Evolutionary conservation across 2,888 invertebrate genomes (phyloP), one percentile per base, ranked within the genome.

Genomic region (Pristionchus mayeri): DNA sequence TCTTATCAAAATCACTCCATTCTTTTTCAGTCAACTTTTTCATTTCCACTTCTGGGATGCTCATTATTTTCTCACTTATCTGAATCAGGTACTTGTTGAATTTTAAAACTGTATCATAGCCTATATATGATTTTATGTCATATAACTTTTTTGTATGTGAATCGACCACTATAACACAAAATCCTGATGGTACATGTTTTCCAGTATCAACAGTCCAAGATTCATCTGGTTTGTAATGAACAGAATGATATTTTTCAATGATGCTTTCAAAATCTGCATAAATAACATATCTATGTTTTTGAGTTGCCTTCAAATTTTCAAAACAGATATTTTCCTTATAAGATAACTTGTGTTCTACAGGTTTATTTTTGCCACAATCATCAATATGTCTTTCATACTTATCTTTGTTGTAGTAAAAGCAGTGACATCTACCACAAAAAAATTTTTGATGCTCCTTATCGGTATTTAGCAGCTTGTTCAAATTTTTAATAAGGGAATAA

Each of bases 181-280:
- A 86, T 67, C 54, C 86, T 3, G 86, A 86, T 76, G 88, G 54
- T n/a, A 87, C 54, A 80, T 88, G 88, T 87, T 87, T 86, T 84
- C 85, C 85, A 80, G 84, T 34, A 87, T 84, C 57, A 37, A 24
- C 67, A 75, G 85, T 88, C 50, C 76, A 78, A 75, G 21, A 85
- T 86, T 57, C 67, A 85, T 84, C 83, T 50, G 85, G 76, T 13
- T 86, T 80, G 82, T 85, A 57, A 63, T 24, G 48, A 63, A n/a
- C 3, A 21, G 21, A 76, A 48, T 24, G 48, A 76, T 27, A 2
- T 37, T 40, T 81, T 37, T 87, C 3, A n/a, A 87, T 88, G 0
- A 87, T 83, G 83, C 30, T 75, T 79, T 88, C 88, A 85, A 88
- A 87, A 52, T 88, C 88, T n/a, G 86, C 85, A 84, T 88, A 88